Conservation (phyloP, 2,113 vertebrate genomes). For the Varanus komodoensis region DNA sequence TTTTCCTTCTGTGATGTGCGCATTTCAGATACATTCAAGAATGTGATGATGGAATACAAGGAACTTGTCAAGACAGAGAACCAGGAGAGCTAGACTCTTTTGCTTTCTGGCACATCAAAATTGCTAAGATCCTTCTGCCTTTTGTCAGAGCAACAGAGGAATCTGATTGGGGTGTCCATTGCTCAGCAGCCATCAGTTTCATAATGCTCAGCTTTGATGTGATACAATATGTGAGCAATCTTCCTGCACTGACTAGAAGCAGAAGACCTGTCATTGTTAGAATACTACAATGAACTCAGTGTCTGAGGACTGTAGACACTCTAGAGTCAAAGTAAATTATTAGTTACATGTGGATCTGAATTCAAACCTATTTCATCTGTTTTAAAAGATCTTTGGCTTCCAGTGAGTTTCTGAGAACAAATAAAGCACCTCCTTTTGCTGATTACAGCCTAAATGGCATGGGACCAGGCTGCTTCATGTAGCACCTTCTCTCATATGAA, state of each 20-base stretch:
- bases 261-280: not conserved
- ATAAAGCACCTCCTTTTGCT: not conserved
- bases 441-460: not conserved
- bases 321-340: not conserved
- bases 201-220: not conserved
- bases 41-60: not conserved
- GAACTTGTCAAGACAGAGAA: not conserved
- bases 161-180: not conserved
- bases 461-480: not conserved
- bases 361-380: not conserved
- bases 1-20: not conserved
- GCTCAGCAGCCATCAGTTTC: not conserved
- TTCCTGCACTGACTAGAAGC: not conserved
- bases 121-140: not conserved
- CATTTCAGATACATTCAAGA: conserved; percentile 3
- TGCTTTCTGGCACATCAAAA: not conserved
- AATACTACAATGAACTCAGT: not conserved
- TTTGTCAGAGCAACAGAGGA: not conserved
- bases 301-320: not conserved
- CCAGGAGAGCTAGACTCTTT: not conserved
- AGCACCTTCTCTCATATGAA: not conserved
- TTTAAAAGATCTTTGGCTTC: not conserved
- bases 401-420: not conserved
- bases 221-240: not conserved
- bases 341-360: not conserved